Base-by-base conservation (phyloP, 1,140 invertebrate genomes). In the Chironomus tepperi region DNA sequence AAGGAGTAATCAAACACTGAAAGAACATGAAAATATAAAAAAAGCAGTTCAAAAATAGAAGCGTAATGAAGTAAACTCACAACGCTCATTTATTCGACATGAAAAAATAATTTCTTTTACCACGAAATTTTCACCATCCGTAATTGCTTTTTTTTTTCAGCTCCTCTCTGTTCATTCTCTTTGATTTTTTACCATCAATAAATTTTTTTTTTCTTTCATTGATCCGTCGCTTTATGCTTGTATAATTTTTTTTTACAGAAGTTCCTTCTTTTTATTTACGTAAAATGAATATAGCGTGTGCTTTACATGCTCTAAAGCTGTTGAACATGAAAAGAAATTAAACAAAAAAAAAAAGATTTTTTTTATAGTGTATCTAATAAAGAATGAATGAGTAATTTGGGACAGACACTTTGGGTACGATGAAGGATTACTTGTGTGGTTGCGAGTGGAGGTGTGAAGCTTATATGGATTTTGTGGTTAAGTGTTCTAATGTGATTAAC, bases 101-200 rank as follows among this genome's bases (percentile, higher is more conserved):
- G 47, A 57, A 57, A 57, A 47, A 57, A 15, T 57, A 57, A 57
- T 57, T 57, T 57, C 47, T 12, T 57, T 57, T 57, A n/a, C 47
- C 47, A 15, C 47, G n/a, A 57, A 57, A 57, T 57, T 57, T 57
- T 57, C 12, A 57, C 47, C 47, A 57, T n/a, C n/a, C 47, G 47
- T 57, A 57, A 57, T 57, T 57, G 47, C 47, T 57, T 57, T 57
- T 57, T n/a, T n/a, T n/a, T 57, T n/a, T n/a, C n/a, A n/a, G n/a
- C 47, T 57, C 10, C n/a, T 3, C 15, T 12, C 3, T 1, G 12
- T 15, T 57, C n/a, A n/a, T 57, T 57, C 12, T 57, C 47, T 57
- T 57, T 57, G 47, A 57, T 57, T 57, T 15, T n/a, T 57, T 57
- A n/a, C 47, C 24, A 34, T 34, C 24, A 34, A 34, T 34, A 34